Conservation (phyloP, 2,888 invertebrate species). For the Athalia cordata region DNA sequence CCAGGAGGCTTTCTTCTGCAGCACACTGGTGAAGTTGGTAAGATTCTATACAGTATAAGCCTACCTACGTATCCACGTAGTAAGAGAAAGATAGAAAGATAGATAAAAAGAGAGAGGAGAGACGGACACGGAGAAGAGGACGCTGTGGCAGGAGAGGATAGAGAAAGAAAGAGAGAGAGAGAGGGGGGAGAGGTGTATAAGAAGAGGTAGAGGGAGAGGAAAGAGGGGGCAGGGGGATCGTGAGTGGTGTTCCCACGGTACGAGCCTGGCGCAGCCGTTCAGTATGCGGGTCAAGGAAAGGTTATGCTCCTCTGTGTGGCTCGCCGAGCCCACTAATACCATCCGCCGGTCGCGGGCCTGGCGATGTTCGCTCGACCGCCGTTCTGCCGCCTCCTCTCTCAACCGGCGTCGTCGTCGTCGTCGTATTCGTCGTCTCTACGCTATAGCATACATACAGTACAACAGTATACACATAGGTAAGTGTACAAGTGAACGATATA, state of each 20-base stretch:
- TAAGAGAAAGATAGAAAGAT: constrained; percentile 43
- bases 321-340: constrained; percentile 62
- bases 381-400: constrained; percentile 20
- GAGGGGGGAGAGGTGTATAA: constrained; percentile 69
- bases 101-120: constrained; percentile 47
- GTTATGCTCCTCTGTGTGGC: constrained; percentile 73
- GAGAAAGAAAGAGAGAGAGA: constrained; percentile 74
- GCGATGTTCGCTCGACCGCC: constrained; percentile 41
- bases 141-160: constrained; percentile 59
- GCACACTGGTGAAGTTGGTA: neutral
- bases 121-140: constrained; percentile 51
- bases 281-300: constrained; percentile 81
- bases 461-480: no score
- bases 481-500: no score
- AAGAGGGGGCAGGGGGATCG: constrained; percentile 62
- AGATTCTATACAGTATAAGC: neutral
- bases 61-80: constrained; percentile 22
- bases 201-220: constrained; percentile 70
- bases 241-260: constrained; percentile 76
- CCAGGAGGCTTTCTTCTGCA: constrained; percentile 56
- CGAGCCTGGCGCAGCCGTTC: constrained; percentile 78
- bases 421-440: neutral
- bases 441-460: neutral
- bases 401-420: constrained; percentile 2
- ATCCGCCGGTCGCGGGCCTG: constrained; percentile 19